Evolutionary conservation across 2,888 invertebrate genomes (phyloP).

Genomic region (Lomographa bimaculata): DNA sequence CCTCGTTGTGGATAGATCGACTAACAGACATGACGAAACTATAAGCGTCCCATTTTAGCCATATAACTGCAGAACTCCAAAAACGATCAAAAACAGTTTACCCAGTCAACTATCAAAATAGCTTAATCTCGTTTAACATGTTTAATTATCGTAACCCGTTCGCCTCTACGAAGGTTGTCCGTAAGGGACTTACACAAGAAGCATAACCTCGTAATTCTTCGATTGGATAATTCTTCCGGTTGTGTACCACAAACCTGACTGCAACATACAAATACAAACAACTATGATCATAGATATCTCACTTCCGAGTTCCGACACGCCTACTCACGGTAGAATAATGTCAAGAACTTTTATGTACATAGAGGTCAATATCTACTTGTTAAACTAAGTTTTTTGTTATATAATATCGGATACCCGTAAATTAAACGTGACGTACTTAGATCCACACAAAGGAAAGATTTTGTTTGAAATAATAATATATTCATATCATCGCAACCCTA

Average conservation of each 20-base stretch:
- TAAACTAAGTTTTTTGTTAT: constrained; percentile 3
- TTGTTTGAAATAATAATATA: no score
- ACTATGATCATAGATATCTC: no score
- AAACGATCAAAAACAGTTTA: no score
- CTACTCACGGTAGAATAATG: constrained; percentile 45
- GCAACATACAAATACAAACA: constrained; percentile 14
- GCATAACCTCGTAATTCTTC: constrained; percentile 45
- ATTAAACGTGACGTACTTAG: no score
- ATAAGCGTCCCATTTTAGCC: no score
- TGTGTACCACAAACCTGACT: constrained; percentile 30
- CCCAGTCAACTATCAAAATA: background rate
- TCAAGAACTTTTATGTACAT: constrained; percentile 52
- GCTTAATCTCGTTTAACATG: constrained; percentile 1
- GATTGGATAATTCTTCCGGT: constrained; percentile 55
- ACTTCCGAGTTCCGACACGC: constrained; percentile 51
- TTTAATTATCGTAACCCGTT: constrained; percentile 41
- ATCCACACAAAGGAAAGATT: no score
- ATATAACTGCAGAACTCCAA: no score
- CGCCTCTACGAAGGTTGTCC: constrained; percentile 49
- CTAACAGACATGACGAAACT: no score
- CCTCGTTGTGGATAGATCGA: no score
- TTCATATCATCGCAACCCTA: no score
- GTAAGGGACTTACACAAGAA: constrained; percentile 35
- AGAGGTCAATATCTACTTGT: constrained; percentile 45
- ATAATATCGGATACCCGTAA: background rate